These are phyloP conservation scores for Amblyornis subalaris DNA, from an alignment of 2,113 vertebrate genomes.

Conservation along the genomic window DNA sequence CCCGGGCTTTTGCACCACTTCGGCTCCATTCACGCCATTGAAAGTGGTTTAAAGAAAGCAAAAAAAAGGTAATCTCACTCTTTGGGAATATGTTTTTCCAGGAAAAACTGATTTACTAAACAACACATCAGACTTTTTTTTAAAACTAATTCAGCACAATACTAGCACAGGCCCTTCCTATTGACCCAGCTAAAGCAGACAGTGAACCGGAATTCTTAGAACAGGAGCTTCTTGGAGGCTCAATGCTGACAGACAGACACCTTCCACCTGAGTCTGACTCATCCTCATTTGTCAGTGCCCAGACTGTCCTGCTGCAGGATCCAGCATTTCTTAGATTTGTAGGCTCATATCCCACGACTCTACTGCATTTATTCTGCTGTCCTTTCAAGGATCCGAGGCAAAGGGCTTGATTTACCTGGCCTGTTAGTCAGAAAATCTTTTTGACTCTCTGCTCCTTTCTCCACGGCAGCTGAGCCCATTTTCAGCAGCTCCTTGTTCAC, in stretches of 20 bases:
- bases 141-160: neutral
- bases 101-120: neutral
- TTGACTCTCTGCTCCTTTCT: neutral
- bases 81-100: neutral
- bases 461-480: neutral
- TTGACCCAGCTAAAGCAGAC: neutral
- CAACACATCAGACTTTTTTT: neutral
- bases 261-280: neutral
- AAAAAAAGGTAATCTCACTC: neutral
- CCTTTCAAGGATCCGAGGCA: neutral
- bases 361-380: neutral
- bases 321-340: neutral
- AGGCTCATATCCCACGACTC: neutral
- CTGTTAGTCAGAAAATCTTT: neutral
- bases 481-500: neutral
- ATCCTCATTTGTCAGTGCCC: neutral
- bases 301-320: neutral
- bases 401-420: neutral
- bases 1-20: neutral
- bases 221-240: neutral
- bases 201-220: neutral
- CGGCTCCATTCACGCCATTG: neutral
- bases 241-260: neutral
- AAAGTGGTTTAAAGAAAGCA: neutral
- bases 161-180: neutral